Evolutionary conservation across 1,140 invertebrate genomes (phyloP).

Genomic region (Pseudomyrmex flavicornis): DNA sequence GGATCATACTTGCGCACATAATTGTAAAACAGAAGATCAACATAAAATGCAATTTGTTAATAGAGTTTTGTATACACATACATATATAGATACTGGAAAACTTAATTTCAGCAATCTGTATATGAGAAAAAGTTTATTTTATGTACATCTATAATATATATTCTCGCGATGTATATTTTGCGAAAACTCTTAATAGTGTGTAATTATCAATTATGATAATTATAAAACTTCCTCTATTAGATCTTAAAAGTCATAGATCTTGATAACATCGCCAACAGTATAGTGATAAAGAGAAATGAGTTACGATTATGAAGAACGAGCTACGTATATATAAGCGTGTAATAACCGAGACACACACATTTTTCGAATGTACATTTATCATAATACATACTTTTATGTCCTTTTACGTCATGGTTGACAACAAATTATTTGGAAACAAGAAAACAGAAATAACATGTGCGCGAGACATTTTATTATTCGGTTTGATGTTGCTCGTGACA

Average conservation of each 20-base stretch:
- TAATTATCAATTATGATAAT: neutral
- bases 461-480: too few relatives aligned
- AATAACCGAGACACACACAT: neutral
- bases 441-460: constrained; percentile 13
- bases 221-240: too few relatives aligned
- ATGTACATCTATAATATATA: neutral
- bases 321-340: neutral
- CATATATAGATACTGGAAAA: neutral
- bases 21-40: neutral
- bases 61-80: neutral
- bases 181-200: neutral
- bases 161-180: neutral
- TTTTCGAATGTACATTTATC: neutral
- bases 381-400: constrained; percentile 19
- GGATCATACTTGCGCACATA: neutral
- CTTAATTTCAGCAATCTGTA: constrained; percentile 15
- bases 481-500: too few relatives aligned
- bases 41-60: constrained; percentile 1
- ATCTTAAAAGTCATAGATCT: neutral
- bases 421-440: neutral
- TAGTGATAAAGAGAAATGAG: constrained; percentile 40
- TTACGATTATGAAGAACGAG: constrained; percentile 9
- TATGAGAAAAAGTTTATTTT: constrained; percentile 2
- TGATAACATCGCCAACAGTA: neutral
- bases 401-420: constrained; percentile 8